A percentile compares a stretch with the other conserved stretches of the same genome.
These are phyloP conservation scores for Rhadina sibilatrix DNA, from an alignment of 2,113 vertebrate species.

Conservation along the genomic window DNA sequence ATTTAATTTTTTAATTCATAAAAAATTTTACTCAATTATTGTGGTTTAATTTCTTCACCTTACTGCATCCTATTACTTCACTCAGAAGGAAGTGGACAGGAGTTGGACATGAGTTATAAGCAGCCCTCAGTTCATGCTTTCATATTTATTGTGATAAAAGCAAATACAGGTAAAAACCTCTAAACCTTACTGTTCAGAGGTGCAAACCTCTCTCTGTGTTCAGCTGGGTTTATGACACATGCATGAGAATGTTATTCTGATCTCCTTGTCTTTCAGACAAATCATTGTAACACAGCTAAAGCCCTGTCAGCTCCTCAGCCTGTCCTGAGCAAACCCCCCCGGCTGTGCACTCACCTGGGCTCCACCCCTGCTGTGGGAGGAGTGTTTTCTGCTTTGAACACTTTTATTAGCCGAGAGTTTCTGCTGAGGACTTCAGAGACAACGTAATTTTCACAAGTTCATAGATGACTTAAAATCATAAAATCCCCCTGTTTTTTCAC, in stretches of 20 bases:
- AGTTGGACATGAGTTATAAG: not conserved
- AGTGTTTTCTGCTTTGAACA: not conserved
- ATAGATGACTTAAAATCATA: not conserved
- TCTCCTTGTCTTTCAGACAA: not conserved
- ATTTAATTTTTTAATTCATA: slow-evolving; percentile 37
- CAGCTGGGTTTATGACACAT: not conserved
- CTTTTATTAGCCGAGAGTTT: not conserved
- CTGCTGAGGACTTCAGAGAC: not conserved
- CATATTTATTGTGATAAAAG: not conserved
- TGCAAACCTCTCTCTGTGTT: not conserved
- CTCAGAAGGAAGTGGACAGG: not conserved
- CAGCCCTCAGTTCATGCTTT: not conserved
- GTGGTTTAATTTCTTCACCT: slow-evolving; percentile 6
- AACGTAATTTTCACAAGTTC: not conserved
- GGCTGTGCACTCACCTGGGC: not conserved
- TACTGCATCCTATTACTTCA: not conserved
- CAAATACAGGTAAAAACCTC: not conserved
- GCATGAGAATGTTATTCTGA: not conserved
- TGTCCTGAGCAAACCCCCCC: not conserved
- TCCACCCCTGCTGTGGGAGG: not conserved
- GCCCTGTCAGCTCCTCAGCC: not conserved
- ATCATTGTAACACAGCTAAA: not conserved
- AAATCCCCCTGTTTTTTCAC: not conserved
- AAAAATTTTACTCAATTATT: slow-evolving; percentile 15
- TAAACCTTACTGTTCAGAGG: not conserved